Conservation (phyloP, 2,113 vertebrate species). For the Burhinus oedicnemus region DNA sequence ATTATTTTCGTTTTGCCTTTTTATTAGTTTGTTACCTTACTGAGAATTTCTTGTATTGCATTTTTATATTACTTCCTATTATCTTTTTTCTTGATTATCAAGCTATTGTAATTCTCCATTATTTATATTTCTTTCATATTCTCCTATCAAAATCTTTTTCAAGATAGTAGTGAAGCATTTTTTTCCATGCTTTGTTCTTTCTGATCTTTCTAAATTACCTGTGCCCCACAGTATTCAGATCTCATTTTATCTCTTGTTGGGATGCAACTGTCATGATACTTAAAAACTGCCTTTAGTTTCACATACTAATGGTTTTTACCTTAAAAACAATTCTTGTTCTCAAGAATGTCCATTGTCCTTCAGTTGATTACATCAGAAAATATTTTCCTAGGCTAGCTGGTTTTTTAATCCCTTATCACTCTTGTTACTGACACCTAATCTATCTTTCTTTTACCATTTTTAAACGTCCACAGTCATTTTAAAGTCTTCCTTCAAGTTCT, state of each 20-base stretch:
- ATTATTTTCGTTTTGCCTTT: background rate
- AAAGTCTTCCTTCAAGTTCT: background rate
- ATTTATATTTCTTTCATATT: background rate
- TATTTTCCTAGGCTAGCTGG: background rate
- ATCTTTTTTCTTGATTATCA: background rate
- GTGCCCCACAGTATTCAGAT: background rate
- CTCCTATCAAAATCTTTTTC: background rate
- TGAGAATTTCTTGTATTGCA: background rate
- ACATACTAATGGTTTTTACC: background rate
- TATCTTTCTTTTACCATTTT: background rate
- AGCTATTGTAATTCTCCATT: background rate
- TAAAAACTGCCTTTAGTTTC: background rate
- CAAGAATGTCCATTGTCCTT: background rate
- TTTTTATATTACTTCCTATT: background rate
- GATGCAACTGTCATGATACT: background rate
- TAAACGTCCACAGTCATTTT: background rate
- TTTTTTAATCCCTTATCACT: background rate
- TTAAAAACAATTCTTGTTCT: background rate
- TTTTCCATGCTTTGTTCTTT: background rate
- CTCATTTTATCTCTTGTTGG: background rate
- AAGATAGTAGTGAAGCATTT: background rate
- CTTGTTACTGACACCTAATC: background rate
- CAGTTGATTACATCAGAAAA: background rate
- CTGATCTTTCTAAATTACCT: background rate
- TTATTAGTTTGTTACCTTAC: background rate